Conservation (phyloP, 2,797 vertebrate species). For the Ceryle rudis region DNA sequence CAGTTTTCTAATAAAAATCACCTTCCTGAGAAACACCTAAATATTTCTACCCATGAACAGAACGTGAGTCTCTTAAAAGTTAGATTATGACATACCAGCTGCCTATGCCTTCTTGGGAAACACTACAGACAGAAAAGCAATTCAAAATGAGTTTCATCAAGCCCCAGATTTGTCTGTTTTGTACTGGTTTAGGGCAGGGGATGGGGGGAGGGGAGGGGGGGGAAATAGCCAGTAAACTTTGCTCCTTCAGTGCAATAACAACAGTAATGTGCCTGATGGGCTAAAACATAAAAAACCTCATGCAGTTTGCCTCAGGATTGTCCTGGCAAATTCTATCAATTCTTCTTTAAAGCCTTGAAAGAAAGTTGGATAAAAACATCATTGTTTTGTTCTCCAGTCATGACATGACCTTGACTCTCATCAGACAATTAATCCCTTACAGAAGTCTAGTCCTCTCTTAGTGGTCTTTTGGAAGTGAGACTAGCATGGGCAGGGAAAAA, state of each 20-base stretch:
- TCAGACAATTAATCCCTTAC: not conserved
- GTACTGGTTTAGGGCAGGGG: not conserved
- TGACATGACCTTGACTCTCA: not conserved
- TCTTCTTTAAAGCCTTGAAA: conserved; percentile 11
- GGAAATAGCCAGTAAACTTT: not conserved
- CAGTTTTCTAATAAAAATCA: not conserved
- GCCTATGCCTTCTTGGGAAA: not conserved
- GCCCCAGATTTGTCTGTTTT: not conserved
- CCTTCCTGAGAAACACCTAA: not conserved
- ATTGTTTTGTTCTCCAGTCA: conserved; percentile 12
- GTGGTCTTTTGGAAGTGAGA: not conserved
- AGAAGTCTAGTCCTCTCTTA: not conserved
- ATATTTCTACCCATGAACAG: not conserved
- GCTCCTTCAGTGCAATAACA: not conserved
- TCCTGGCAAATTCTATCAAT: not conserved
- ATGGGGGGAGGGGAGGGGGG: too few species aligned
- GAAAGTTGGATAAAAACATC: not conserved
- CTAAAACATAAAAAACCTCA: not conserved
- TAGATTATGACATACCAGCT: not conserved
- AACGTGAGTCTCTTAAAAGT: not conserved
- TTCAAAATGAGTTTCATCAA: not conserved
- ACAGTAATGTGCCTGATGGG: not conserved
- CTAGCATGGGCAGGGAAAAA: not conserved
- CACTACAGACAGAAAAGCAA: not conserved
- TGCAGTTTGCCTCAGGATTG: not conserved